Percentiles rank a stretch among this genome's conserved stretches.
These are phyloP conservation scores for Corythaeola cristata DNA, from an alignment of 2,113 vertebrate species.

Conservation along the genomic window DNA sequence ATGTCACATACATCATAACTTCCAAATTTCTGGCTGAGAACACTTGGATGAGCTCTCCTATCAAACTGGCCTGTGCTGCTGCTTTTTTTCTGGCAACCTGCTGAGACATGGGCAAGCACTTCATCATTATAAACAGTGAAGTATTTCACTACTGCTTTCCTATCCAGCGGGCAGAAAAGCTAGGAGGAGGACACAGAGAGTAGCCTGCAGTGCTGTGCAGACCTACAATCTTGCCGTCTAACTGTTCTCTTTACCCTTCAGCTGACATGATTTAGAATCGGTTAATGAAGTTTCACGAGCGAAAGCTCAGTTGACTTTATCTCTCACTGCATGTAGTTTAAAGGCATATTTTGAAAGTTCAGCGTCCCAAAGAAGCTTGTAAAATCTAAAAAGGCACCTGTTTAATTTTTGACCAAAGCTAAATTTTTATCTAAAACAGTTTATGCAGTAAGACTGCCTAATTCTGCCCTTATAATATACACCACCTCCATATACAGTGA, in stretches of 20 bases:
- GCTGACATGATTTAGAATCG: not conserved
- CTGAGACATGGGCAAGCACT: slow-evolving; percentile 3
- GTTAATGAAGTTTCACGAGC: not conserved
- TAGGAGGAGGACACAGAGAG: not conserved
- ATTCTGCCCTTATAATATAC: not conserved
- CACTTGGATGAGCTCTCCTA: not conserved
- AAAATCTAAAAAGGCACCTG: not conserved
- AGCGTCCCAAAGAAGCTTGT: not conserved
- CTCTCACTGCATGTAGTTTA: not conserved
- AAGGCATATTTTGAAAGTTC: not conserved
- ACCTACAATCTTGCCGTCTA: not conserved
- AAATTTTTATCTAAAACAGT: not conserved
- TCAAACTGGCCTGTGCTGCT: not conserved
- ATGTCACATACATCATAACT: not conserved
- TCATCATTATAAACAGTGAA: not conserved
- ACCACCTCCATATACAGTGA: not conserved
- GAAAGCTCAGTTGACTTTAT: not conserved
- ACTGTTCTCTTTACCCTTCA: not conserved
- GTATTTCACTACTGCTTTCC: not conserved
- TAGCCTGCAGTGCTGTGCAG: not conserved
- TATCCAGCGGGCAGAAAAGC: not conserved
- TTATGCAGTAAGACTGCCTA: not conserved
- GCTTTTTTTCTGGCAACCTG: not conserved
- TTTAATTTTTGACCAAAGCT: not conserved
- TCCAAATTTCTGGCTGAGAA: not conserved